phyloP scores from a whole-genome alignment of 2,888 invertebrate genomes.

The Melikaiella ostensackeni region DNA sequence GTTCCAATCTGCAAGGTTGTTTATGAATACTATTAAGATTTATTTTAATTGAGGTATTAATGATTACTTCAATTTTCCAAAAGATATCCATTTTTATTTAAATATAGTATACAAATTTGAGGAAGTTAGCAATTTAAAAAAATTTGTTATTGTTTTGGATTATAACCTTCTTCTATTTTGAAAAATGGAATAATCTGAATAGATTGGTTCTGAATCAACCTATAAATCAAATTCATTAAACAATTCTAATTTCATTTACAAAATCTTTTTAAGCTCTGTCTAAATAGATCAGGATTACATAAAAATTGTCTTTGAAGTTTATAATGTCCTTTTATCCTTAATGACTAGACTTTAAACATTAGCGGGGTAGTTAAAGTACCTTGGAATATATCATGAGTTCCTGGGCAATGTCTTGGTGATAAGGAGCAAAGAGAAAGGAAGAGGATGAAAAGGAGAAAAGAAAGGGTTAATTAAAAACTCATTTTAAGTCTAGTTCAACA shows the following conservation, averaged over 20 bases:
- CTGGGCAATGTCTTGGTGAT: neutral
- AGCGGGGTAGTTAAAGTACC: neutral
- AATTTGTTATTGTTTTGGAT: no score
- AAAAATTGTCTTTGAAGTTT: neutral
- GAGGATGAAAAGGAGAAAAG: neutral
- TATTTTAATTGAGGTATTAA: no score
- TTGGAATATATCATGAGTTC: conserved; percentile 6
- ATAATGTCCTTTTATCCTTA: conserved; percentile 1
- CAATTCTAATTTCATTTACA: neutral
- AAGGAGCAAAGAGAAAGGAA: neutral
- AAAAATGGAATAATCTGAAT: no score
- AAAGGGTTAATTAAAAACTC: conserved; percentile 1
- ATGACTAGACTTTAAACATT: neutral
- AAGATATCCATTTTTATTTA: no score
- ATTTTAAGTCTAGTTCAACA: neutral
- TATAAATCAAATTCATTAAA: no score
- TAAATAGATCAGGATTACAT: neutral
- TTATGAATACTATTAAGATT: no score
- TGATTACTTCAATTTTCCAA: no score
- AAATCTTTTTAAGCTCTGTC: neutral
- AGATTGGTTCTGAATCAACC: no score
- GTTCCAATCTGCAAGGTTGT: no score
- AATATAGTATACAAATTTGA: no score
- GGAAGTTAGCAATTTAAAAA: no score
- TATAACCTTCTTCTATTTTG: no score